Base-by-base conservation (phyloP, 1,140 invertebrate species). In the Acromyrmex echinatior region DNA sequence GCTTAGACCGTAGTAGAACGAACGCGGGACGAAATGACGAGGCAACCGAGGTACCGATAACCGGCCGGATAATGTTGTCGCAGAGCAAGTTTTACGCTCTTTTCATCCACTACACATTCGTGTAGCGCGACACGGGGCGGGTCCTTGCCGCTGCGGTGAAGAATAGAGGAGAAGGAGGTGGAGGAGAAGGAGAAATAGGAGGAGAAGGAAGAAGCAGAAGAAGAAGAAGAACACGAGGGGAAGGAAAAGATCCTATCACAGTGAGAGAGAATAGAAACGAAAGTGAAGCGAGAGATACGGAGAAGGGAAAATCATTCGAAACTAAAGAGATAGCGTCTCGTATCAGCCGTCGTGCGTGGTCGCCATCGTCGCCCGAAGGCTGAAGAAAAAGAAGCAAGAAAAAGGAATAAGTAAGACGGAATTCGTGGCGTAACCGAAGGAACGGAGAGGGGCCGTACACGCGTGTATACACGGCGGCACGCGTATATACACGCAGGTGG, bases 71-170 rank as follows among this genome's bases (percentile, higher is more conserved):
- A 87, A 95, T 95, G 94, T 92, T 94, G 90, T 93, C 94, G 91
- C 94, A 94, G 91, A 94, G 93, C 91, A 93, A 93, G 90, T 94
- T 94, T 91, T 94, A 94, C 91, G 93, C 93, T 88, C 93, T 94
- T 80, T 94, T 94, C 88, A 94, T 94, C 86, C 94, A 93, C 92
- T 94, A 94, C 92, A 94, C 94, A 18, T 94, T 94, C 77, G 93
- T 94, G 91, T 94, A 94, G 94, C 89, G 89, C 90, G 90, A 91
- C 82, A 93, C 92, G 93, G 93, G 93, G 92, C 93, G 92, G 93
- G 93, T 93, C 93, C 90, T 92, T 91, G 90, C 91, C 90, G 93
- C 87, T 92, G 91, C 92, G 88, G 91, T 92, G 87, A 93, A 91
- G 81, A 89, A 86, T 85, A 66, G 80, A 53, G 79, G 14, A 74